Evolutionary conservation across 2,113 vertebrate genomes (phyloP), one percentile per base, ranked within the genome.

Genomic region (Apus apus): DNA sequence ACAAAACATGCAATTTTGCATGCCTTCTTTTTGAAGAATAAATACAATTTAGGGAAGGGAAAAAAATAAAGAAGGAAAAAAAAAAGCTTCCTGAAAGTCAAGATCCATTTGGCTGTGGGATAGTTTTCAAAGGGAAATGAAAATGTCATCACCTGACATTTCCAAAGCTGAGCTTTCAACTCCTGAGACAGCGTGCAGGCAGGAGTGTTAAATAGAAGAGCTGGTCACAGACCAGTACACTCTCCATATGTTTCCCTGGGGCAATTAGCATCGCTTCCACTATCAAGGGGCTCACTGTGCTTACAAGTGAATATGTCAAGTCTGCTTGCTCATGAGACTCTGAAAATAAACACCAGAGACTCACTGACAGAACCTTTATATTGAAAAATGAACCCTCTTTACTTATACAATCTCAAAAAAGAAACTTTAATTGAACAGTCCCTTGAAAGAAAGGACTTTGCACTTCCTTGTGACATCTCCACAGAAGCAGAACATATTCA

Each of bases 301-400:
- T 98, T 97, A 99, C 98, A 98, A 98, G 98, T 98, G 96, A 98
- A 98, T 94, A 99, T 98, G 95, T 99, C 98, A 96, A 98, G 98
- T 94, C 98, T 97, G 67, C 98, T 98, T 90, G 98, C 98, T 93
- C 98, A 98, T 20, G 98, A 98, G 94, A 98, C 98, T 97, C 98
- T 99, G 97, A 93, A 97, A 98, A 97, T 43, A 96, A 97, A 79
- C 84, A 94, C 57, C 89, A 71, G 48, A 88, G 65, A 90, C 70
- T 57, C 57, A 85, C 50, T 75, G 86, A 92, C 76, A 94, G 73
- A 46, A 66, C 66, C 75, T 95, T 93, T 64, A 91, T 27, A 26
- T 73, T 87, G 87, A 93, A 84, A 94, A 96, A 89, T 80, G 65
- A 75, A 68, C 75, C 46, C 13, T 84, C 64, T 43, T 74, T 53